phyloP scores from a whole-genome alignment of 2,797 vertebrate species.

The Chanos chanos region DNA sequence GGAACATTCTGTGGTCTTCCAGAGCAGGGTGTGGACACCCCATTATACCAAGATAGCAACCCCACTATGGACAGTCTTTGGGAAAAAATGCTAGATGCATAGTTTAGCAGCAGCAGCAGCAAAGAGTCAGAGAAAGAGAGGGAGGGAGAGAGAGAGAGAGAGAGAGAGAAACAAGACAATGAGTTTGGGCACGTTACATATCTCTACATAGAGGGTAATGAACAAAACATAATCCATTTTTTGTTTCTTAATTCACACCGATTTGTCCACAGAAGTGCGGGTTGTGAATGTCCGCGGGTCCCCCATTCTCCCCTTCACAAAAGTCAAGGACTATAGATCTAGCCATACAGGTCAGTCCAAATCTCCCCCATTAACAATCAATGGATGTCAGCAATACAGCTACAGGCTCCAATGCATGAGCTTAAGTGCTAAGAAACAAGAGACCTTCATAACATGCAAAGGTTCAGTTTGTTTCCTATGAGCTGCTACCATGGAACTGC shows the following conservation, averaged over 20 bases:
- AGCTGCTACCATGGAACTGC: too few species aligned
- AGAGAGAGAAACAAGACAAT: constrained; percentile 31
- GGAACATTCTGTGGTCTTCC: not conserved
- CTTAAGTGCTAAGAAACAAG: constrained; percentile 73
- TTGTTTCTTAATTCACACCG: constrained; percentile 52
- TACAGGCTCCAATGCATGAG: constrained; percentile 49
- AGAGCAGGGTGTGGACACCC: constrained; percentile 11
- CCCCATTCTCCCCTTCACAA: constrained; percentile 19
- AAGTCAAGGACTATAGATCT: too few species aligned
- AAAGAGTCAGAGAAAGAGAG: constrained; percentile 51
- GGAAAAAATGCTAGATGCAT: constrained; percentile 72
- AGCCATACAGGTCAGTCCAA: not conserved
- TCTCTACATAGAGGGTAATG: constrained; percentile 39
- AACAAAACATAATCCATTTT: constrained; percentile 49
- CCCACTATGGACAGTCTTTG: constrained; percentile 70
- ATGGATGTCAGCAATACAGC: constrained; percentile 45
- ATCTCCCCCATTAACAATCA: constrained; percentile 1
- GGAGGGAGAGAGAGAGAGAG: not conserved
- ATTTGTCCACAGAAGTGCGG: constrained; percentile 63
- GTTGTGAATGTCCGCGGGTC: constrained; percentile 19
- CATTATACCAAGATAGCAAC: constrained; percentile 23
- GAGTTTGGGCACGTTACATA: constrained; percentile 52
- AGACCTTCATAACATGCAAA: constrained; percentile 47
- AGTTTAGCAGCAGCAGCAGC: constrained; percentile 68
- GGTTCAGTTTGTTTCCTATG: constrained; percentile 2